Base-by-base conservation (phyloP, 1,140 invertebrate genomes). In the Halotydeus destructor region DNA sequence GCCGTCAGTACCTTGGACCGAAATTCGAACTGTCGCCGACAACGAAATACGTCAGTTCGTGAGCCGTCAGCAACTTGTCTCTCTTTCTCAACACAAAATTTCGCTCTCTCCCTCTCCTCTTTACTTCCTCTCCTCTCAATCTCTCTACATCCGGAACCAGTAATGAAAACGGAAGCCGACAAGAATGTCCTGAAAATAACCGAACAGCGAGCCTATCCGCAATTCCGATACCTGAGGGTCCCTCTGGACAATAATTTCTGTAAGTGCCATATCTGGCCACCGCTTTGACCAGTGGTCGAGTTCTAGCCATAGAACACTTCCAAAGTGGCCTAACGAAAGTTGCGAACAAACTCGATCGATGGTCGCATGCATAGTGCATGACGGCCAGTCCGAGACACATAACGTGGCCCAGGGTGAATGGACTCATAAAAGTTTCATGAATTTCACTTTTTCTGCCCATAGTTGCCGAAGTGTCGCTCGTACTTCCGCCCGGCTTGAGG, bases 401-500 rank as follows among this genome's bases (percentile, higher is more conserved):
- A 21, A 16, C 32, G 16, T 12, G 24, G 14, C 16, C 12, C 9
- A 8, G 12, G 18, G 4, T 33, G 28, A 19, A 18, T 9, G 9
- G 16, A 19, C 16, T 33, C 5, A 11, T 16, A 5, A 33, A 33
- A 18, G 21, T 35, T 38, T 5, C 18, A 5, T 12, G n/a, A n/a
- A n/a, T n/a, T n/a, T n/a, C n/a, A n/a, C n/a, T n/a, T n/a, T n/a
- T 24, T 24, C 14, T 34, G 21, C 16, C 12, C 3, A n/a, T 23
- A 52, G 51, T 41, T 30, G 76, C 76, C 2, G 69, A 78, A 51
- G 78, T 84, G 2, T 66, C 75, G 36, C 63, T 89, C 2, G 68
- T 78, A 48, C 59, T 88, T 8, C 82, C 82, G 2, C 81, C 82
- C 0, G 80, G 78, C 1, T 57, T 84, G 1, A 61, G 78, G 38